Conservation (phyloP, 1,140 invertebrate genomes). For the Mya arenaria region DNA sequence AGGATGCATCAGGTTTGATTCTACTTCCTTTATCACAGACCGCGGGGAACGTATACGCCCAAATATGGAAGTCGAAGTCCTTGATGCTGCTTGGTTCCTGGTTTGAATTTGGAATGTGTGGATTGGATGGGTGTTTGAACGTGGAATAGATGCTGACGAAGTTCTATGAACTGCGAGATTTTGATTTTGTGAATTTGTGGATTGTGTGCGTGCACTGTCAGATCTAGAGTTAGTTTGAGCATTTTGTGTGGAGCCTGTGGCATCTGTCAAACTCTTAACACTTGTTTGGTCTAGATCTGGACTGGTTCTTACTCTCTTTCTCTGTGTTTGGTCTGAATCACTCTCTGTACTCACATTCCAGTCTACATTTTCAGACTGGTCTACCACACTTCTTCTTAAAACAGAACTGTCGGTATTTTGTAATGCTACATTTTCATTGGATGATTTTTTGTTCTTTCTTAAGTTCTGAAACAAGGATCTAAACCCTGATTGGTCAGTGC, state of each 20-base stretch:
- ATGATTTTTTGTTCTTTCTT: conserved; percentile 23
- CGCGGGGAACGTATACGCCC: conserved; percentile 31
- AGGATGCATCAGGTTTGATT: conserved; percentile 44
- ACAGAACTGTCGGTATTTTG: not conserved
- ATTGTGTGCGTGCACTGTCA: not conserved
- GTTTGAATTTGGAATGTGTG: conserved; percentile 44
- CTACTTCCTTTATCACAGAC: conserved; percentile 54
- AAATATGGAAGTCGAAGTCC: conserved; percentile 33
- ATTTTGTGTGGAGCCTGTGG: not conserved
- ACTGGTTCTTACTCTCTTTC: conserved; percentile 21
- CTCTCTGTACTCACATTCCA: conserved; percentile 1
- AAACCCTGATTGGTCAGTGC: conserved; percentile 7
- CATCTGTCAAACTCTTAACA: not conserved
- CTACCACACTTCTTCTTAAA: conserved; percentile 6
- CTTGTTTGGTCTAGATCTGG: conserved; percentile 5
- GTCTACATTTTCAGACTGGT: conserved; percentile 6
- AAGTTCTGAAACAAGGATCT: conserved; percentile 52
- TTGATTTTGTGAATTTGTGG: not conserved
- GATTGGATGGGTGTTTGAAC: conserved; percentile 36
- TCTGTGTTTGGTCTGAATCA: conserved; percentile 33
- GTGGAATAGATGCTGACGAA: not conserved
- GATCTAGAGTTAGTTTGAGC: not conserved
- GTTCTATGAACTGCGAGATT: not conserved
- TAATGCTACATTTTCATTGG: not conserved
- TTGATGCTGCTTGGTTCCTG: conserved; percentile 1